phyloP scores from a whole-genome alignment of 2,888 invertebrate genomes.

The Allygus modestus region DNA sequence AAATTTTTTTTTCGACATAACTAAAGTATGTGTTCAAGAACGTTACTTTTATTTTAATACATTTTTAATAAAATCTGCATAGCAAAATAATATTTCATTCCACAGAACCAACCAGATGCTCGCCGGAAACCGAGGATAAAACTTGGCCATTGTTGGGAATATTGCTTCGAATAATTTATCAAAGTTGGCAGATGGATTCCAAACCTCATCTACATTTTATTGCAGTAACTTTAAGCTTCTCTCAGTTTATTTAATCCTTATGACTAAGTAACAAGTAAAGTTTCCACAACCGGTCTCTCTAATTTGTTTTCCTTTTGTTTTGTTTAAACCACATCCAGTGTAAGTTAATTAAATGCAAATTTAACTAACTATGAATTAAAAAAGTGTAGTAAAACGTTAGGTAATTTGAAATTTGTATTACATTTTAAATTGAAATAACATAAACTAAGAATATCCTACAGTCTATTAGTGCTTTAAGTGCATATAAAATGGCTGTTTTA shows the following conservation, averaged over 20 bases:
- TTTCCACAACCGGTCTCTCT: not conserved
- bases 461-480: too few relatives aligned
- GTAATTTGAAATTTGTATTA: too few relatives aligned
- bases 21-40: too few relatives aligned
- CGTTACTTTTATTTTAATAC: not conserved
- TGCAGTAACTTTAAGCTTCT: slow-evolving; percentile 35
- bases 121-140: not conserved
- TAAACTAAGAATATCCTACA: too few relatives aligned
- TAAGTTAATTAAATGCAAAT: too few relatives aligned
- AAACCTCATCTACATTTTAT: slow-evolving; percentile 41
- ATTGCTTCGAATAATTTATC: slow-evolving; percentile 37
- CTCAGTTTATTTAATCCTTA: slow-evolving; percentile 41
- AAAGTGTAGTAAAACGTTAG: too few relatives aligned
- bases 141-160: slow-evolving; percentile 32
- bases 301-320: not conserved
- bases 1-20: too few relatives aligned
- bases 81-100: not conserved
- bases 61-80: not conserved
- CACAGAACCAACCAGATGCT: slow-evolving; percentile 8
- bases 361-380: too few relatives aligned
- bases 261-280: slow-evolving; percentile 29
- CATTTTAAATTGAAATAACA: too few relatives aligned
- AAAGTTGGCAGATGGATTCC: slow-evolving; percentile 31
- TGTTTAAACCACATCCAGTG: not conserved
- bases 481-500: too few relatives aligned